Evolutionary conservation across 2,797 vertebrate species (phyloP).

Genomic region (Merluccius polli): DNA sequence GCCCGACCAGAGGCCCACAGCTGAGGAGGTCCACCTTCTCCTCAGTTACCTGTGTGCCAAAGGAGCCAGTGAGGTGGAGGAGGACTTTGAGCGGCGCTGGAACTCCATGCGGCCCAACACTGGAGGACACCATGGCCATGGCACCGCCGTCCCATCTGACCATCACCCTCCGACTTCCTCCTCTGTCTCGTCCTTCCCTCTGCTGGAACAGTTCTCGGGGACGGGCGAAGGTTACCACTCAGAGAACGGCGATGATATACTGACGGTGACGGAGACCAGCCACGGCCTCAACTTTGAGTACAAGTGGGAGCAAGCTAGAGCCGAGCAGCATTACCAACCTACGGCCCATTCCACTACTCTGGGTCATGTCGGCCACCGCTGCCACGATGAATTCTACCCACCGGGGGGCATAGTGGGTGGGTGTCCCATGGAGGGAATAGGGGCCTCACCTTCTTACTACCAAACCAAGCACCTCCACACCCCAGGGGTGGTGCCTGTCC

Average conservation of each 20-base stretch:
- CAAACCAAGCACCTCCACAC: conserved; percentile 77
- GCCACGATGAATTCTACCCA: conserved; percentile 83
- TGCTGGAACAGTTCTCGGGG: conserved; percentile 86
- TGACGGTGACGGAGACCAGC: conserved; percentile 94
- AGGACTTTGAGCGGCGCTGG: conserved; percentile 94
- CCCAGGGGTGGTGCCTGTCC: conserved; percentile 83
- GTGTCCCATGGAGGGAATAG: conserved; percentile 67
- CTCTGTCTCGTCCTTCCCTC: conserved; percentile 86
- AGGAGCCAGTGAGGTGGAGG: conserved; percentile 85
- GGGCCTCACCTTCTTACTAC: conserved; percentile 83
- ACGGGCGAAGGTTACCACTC: conserved; percentile 81
- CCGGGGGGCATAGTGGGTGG: conserved; percentile 72
- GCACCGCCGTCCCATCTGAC: conserved; percentile 33
- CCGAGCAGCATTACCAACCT: conserved; percentile 69
- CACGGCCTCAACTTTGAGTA: conserved; percentile 96
- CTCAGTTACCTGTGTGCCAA: conserved; percentile 92
- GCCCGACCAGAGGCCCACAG: conserved; percentile 90
- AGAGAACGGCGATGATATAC: conserved; percentile 85
- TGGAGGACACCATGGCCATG: conserved; percentile 37
- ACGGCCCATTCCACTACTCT: conserved; percentile 61
- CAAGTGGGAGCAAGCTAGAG: conserved; percentile 90
- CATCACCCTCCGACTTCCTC: conserved; percentile 53
- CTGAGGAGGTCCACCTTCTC: conserved; percentile 92
- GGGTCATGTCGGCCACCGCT: conserved; percentile 71
- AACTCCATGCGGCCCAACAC: conserved; percentile 85